Conservation (phyloP, 2,113 vertebrate genomes). For the Astatotilapia flaviijosephi region DNA sequence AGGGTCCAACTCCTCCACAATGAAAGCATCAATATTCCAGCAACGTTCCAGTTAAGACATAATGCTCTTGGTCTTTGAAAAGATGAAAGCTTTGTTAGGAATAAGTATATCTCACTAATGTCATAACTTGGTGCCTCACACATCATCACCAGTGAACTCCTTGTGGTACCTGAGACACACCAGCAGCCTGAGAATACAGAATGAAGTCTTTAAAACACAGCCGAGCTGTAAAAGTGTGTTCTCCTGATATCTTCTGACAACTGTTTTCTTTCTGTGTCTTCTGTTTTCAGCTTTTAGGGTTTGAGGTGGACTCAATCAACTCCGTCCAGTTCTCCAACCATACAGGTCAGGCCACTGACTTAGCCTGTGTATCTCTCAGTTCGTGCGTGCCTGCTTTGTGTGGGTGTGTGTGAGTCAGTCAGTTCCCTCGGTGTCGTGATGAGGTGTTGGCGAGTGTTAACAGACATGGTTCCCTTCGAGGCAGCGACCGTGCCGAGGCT, state of each 20-base stretch:
- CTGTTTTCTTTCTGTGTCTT: neutral
- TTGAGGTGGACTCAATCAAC: slow-evolving; percentile 95
- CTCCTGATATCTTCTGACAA: neutral
- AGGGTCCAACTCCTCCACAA: neutral
- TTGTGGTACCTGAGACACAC: neutral
- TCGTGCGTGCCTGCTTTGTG: neutral
- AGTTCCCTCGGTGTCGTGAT: neutral
- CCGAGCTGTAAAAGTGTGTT: neutral
- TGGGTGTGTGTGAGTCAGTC: slow-evolving; percentile 40
- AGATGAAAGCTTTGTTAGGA: neutral
- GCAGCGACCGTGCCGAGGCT: neutral
- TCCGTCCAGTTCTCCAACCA: slow-evolving; percentile 99
- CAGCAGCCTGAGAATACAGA: neutral
- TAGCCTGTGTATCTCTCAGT: neutral
- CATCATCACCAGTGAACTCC: neutral
- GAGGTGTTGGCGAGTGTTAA: neutral
- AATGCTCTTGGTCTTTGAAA: neutral
- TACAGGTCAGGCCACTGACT: slow-evolving; percentile 78
- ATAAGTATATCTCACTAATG: neutral
- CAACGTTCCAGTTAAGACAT: neutral
- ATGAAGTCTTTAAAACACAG: neutral
- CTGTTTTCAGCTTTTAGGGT: slow-evolving; percentile 85
- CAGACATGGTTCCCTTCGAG: neutral
- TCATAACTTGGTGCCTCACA: neutral
- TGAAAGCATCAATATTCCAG: neutral